Evolutionary conservation across 2,113 vertebrate species (phyloP).

Genomic region (Campylorhamphus procurvoides): DNA sequence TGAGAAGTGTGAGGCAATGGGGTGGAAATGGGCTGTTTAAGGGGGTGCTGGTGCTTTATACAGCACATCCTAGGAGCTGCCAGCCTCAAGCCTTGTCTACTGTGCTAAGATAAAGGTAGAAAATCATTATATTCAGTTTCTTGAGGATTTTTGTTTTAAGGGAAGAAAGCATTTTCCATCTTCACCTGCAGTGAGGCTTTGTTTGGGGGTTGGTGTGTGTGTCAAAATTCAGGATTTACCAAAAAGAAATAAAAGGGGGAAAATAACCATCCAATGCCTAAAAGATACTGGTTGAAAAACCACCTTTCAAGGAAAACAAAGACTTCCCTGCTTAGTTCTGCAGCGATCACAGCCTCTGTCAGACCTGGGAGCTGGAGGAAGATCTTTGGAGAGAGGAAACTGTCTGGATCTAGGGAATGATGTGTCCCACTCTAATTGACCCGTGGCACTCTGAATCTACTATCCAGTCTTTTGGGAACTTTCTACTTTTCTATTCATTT

Average conservation of each 20-base stretch:
- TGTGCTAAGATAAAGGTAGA: not conserved
- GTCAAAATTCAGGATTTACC: not conserved
- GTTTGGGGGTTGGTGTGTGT: not conserved
- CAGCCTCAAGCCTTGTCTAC: not conserved
- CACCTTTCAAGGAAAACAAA: not conserved
- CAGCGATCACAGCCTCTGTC: not conserved
- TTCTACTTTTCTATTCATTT: not conserved
- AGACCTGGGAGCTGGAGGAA: not conserved
- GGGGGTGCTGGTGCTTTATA: not conserved
- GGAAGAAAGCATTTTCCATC: not conserved
- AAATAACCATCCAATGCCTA: fast-evolving
- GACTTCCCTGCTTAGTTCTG: not conserved
- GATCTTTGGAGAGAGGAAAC: not conserved
- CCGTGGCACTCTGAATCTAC: not conserved
- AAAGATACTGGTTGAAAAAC: not conserved
- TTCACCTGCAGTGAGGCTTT: not conserved
- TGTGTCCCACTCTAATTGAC: not conserved
- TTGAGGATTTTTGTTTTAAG: not conserved
- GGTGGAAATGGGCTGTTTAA: not conserved
- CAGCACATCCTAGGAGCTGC: not conserved
- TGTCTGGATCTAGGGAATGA: not conserved
- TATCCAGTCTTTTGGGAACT: not conserved
- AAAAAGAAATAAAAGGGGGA: not conserved
- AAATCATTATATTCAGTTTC: not conserved
- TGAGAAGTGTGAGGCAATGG: not conserved